Evolutionary conservation across 2,888 invertebrate species (phyloP), one percentile per base, ranked within the genome.

Genomic region (Dasypogon diadema): DNA sequence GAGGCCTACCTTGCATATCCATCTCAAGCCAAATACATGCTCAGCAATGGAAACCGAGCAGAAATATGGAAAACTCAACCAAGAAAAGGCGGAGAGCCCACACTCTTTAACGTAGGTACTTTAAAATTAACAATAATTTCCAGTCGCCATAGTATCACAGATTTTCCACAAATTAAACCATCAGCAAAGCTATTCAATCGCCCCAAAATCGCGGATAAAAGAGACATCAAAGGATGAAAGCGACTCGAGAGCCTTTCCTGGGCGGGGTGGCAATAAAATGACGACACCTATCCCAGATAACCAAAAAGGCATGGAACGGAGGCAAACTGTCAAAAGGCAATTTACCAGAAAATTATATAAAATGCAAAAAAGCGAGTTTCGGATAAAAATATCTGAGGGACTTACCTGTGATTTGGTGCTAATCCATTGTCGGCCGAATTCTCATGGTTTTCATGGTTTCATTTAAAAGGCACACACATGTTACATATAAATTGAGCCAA

Each of bases 201-300:
- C 58, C 56, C 21, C 22, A 18, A 55, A 55, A 12, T 14, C 58
- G 10, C 8, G 8, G 42, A 54, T 54, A 51, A 21, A 16, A 21
- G 54, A 54, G 54, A 54, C 18, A 54, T 21, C 8, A 54, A 54
- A 54, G 21, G 54, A 18, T 10, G 4, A 54, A 54, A 54, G 18
- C 54, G 54, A 54, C 54, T 21, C 42, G 37, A 37, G 37, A 37
- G 18, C 37, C 60, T 21, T n/a, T 34, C 18, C 37, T 60, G 65
- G 65, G 65, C 65, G 65, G 65, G 65, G 65, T 68, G 65, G 65
- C 48, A 68, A 68, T 68, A 48, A 68, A 68, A 48, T 48, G 65
- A 68, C 65, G 48, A 68, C 65, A 68, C 65, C 46, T 68, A 68
- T 68, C 65, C 65, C 65, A 68, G 65, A 68, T 68, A 68, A 68